Conservation (phyloP, 2,797 vertebrate species). For the Agapornis canus region DNA sequence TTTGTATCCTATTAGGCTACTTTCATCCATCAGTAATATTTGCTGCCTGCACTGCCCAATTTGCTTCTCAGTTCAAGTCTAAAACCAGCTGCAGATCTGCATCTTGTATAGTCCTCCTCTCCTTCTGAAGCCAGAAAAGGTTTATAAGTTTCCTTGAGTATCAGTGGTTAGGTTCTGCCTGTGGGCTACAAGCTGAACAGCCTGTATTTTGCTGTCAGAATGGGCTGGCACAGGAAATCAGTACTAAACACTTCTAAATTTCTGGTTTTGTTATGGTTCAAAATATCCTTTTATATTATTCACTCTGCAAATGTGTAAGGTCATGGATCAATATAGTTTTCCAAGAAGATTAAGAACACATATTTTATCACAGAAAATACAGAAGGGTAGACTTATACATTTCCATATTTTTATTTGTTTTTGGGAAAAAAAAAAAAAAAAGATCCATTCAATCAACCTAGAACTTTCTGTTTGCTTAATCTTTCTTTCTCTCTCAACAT, state of each 20-base stretch:
- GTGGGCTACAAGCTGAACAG: neutral
- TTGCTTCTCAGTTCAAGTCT: neutral
- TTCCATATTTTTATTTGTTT: conserved; percentile 16
- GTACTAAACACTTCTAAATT: neutral
- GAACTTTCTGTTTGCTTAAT: conserved; percentile 31
- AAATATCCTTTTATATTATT: neutral
- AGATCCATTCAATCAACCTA: conserved; percentile 32
- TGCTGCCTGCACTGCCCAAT: neutral
- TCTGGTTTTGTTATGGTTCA: neutral
- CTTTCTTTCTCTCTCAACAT: neutral
- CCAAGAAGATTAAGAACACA: neutral
- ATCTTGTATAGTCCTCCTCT: neutral
- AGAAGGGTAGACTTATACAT: neutral
- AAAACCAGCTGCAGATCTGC: neutral
- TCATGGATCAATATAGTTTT: neutral
- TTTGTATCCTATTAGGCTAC: neutral
- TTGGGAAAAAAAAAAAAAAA: neutral
- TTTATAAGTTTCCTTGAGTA: neutral
- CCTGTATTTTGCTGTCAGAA: neutral
- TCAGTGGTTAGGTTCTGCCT: neutral
- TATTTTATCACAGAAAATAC: neutral
- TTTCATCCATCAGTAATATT: neutral
- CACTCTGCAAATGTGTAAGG: neutral
- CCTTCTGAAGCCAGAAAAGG: neutral
- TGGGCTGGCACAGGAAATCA: neutral